Evolutionary conservation across 2,797 vertebrate species (phyloP).

Genomic region (Onychomys leucogaster): DNA sequence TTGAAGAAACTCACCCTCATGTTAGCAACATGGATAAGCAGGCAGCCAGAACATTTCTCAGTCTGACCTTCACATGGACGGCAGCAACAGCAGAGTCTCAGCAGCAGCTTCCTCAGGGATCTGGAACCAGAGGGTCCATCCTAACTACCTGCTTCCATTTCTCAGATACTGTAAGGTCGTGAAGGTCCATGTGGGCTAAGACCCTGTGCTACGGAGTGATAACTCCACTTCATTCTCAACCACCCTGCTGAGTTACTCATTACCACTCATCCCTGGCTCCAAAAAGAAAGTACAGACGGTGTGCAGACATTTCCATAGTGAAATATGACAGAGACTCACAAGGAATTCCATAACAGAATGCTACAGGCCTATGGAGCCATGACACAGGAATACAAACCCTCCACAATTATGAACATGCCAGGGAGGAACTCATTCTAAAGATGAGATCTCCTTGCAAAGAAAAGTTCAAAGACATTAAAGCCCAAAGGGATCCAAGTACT

Average conservation of each 20-base stretch:
- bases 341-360: not conserved
- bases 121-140: not conserved
- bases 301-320: not conserved
- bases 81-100: rapidly evolving
- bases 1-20: rapidly evolving
- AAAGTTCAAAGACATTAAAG: constrained; percentile 25
- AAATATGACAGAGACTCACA: not conserved
- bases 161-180: not conserved
- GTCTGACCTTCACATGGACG: not conserved
- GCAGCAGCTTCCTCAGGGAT: not conserved
- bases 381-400: not conserved
- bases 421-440: not conserved
- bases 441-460: constrained; percentile 7
- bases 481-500: not conserved
- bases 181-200: not conserved
- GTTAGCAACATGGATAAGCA: too few relatives aligned
- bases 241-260: rapidly evolving
- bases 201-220: rapidly evolving
- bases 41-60: rapidly evolving
- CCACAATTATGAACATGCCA: not conserved
- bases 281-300: not conserved
- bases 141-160: not conserved
- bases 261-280: not conserved
- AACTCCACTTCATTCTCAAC: not conserved
- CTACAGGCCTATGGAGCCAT: not conserved